A percentile compares a stretch with the other conserved stretches of the same genome.
These are phyloP conservation scores for Meles meles DNA, from an alignment of 2,113 vertebrate genomes.

Conservation along the genomic window DNA sequence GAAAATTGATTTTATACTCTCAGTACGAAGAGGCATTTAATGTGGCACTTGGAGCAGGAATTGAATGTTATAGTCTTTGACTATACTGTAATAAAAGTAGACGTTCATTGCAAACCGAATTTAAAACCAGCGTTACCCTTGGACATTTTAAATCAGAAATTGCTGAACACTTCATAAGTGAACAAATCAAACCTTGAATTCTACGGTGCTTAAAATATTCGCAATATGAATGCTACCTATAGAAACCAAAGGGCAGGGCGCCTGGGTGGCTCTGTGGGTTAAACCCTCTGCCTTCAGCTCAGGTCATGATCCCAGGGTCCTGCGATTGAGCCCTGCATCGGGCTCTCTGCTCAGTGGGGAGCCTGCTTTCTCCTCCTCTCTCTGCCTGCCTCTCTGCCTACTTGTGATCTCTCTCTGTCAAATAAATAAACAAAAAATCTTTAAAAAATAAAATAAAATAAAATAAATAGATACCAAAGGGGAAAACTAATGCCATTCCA, in stretches of 20 bases:
- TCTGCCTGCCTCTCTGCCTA: no score
- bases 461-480: no score
- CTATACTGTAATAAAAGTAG: background rate
- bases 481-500: fast-evolving
- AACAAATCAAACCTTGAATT: background rate
- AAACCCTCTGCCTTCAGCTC: no score
- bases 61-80: background rate
- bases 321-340: no score
- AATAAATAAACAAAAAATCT: no score
- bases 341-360: no score
- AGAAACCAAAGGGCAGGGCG: no score
- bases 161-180: background rate
- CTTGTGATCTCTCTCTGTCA: no score
- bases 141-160: background rate
- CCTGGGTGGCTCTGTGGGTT: no score
- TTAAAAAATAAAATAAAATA: no score
- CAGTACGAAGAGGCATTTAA: background rate
- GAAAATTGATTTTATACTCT: background rate
- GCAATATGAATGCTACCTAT: background rate
- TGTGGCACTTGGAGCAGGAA: background rate
- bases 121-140: background rate
- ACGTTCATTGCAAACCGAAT: background rate
- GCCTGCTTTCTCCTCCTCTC: no score
- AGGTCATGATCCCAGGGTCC: no score
- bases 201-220: background rate